Percentiles rank a stretch among this genome's conserved stretches.
Evolutionary conservation across 2,888 invertebrate species (phyloP).

Genomic region (Tridacna crocea): DNA sequence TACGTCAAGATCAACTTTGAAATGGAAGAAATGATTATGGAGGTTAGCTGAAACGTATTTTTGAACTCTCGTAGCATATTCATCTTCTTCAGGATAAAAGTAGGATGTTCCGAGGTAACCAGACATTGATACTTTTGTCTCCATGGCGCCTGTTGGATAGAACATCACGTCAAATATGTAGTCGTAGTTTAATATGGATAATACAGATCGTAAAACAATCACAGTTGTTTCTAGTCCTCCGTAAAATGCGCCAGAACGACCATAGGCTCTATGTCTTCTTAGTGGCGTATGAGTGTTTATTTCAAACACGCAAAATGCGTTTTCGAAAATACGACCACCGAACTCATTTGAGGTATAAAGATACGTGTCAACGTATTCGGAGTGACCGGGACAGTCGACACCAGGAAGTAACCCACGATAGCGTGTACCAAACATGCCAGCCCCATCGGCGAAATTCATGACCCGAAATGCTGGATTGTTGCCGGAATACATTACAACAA

Average conservation of each 20-base stretch:
- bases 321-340: slow-evolving; percentile 68
- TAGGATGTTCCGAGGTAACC: slow-evolving; percentile 77
- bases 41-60: slow-evolving; percentile 72
- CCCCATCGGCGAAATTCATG: slow-evolving; percentile 78
- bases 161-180: slow-evolving; percentile 80
- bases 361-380: slow-evolving; percentile 73
- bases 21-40: slow-evolving; percentile 79
- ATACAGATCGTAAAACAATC: slow-evolving; percentile 74
- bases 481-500: slow-evolving; percentile 79
- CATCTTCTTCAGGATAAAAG: slow-evolving; percentile 69
- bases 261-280: slow-evolving; percentile 77
- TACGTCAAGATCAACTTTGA: slow-evolving; percentile 81
- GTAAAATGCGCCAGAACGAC: slow-evolving; percentile 74
- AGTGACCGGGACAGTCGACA: slow-evolving; percentile 79
- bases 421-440: slow-evolving; percentile 76
- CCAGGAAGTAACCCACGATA: slow-evolving; percentile 77
- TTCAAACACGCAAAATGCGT: slow-evolving; percentile 81
- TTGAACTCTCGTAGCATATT: slow-evolving; percentile 71
- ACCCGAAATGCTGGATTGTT: slow-evolving; percentile 73
- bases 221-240: slow-evolving; percentile 72
- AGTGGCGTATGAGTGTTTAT: slow-evolving; percentile 75
- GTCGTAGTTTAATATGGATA: slow-evolving; percentile 80
- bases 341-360: slow-evolving; percentile 73
- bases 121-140: slow-evolving; percentile 77
- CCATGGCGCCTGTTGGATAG: slow-evolving; percentile 78